Evolutionary conservation across 1,140 invertebrate species (phyloP).

Genomic region (Adoxophyes honmai): DNA sequence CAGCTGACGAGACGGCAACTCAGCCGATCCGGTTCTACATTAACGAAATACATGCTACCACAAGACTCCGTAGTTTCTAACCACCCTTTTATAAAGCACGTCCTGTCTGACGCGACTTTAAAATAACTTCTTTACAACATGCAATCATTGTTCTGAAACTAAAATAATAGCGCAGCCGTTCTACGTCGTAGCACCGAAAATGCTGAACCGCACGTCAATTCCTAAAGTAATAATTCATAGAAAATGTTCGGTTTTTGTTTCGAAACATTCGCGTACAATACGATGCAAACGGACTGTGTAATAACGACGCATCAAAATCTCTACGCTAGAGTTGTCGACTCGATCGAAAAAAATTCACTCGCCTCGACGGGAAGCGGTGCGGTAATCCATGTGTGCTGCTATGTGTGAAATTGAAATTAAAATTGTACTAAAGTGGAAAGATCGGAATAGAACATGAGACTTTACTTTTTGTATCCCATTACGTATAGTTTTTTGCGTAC

Average conservation of each 20-base stretch:
- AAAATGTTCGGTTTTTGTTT: slow-evolving; percentile 30
- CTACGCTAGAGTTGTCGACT: slow-evolving; percentile 52
- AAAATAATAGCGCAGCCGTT: not conserved
- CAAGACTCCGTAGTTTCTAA: not conserved
- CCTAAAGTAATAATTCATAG: slow-evolving; percentile 16
- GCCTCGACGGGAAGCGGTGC: slow-evolving; percentile 27
- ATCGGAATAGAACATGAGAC: slow-evolving; percentile 40
- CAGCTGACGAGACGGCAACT: slow-evolving; percentile 46
- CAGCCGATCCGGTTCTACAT: slow-evolving; percentile 12
- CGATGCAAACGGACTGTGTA: slow-evolving; percentile 65
- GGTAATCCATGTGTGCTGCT: slow-evolving; percentile 54
- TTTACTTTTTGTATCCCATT: slow-evolving; percentile 17
- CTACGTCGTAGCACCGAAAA: not conserved
- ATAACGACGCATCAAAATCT: slow-evolving; percentile 67
- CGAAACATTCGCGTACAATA: slow-evolving; percentile 48
- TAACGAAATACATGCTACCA: slow-evolving; percentile 3
- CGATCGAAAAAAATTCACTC: slow-evolving; percentile 47
- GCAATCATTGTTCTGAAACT: slow-evolving; percentile 2
- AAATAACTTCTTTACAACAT: slow-evolving; percentile 12
- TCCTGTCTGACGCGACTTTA: not conserved
- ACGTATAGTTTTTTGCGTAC: not conserved
- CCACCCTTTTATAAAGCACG: not conserved
- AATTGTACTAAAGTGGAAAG: slow-evolving; percentile 62
- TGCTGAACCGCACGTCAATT: slow-evolving; percentile 2
- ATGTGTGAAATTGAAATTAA: slow-evolving; percentile 70